phyloP scores from a whole-genome alignment of 2,888 invertebrate species.

The Tubiluchus corallicola region DNA sequence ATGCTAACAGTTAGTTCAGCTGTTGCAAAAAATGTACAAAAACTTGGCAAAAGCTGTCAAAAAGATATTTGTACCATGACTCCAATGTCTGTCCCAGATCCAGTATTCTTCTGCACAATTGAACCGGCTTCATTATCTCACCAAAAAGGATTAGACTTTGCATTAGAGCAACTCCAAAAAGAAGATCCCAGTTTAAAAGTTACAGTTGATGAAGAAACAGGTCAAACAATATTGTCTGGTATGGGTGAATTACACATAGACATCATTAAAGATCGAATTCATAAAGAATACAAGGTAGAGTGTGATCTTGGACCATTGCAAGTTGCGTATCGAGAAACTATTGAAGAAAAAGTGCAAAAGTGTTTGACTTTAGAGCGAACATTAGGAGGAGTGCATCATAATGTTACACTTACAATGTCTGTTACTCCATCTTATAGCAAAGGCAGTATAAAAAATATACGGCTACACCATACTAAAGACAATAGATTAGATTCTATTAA shows the following conservation, averaged over 20 bases:
- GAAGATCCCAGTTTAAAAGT: conserved; percentile 83
- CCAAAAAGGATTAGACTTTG: conserved; percentile 55
- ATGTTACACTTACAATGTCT: conserved; percentile 42
- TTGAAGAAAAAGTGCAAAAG: conserved; percentile 23
- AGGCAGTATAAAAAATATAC: conserved; percentile 39
- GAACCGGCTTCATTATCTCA: conserved; percentile 65
- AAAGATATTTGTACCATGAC: conserved; percentile 20
- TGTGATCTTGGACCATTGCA: conserved; percentile 74
- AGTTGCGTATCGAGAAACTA: conserved; percentile 71
- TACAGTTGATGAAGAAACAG: conserved; percentile 51
- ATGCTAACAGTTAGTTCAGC: conserved; percentile 24
- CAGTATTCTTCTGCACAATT: conserved; percentile 89
- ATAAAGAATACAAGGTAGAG: conserved; percentile 71
- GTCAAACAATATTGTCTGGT: conserved; percentile 59
- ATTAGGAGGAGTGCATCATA: conserved; percentile 42
- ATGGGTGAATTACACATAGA: conserved; percentile 98
- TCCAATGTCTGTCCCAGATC: conserved; percentile 60
- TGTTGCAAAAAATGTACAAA: conserved; percentile 10
- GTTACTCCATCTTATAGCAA: conserved; percentile 36
- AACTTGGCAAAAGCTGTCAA: conserved; percentile 16
- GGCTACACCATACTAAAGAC: conserved; percentile 20
- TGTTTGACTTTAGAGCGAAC: conserved; percentile 40
- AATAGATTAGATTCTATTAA: conserved; percentile 41
- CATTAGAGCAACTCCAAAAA: conserved; percentile 54
- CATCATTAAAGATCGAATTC: conserved; percentile 65